Conservation (phyloP, 2,888 invertebrate genomes). For the Epistrophella euchroma region DNA sequence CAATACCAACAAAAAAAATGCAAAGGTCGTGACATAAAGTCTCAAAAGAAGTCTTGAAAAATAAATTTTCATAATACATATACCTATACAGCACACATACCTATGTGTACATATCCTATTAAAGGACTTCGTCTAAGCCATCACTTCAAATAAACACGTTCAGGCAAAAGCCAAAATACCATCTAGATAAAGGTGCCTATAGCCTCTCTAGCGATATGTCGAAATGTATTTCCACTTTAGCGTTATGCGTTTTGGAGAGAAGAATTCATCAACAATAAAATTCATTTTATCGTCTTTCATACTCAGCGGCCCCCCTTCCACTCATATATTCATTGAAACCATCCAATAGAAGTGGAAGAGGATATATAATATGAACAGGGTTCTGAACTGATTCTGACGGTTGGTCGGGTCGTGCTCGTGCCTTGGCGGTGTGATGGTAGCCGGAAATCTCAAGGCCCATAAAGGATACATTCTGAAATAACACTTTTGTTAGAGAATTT, state of each 20-base stretch:
- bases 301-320: neutral
- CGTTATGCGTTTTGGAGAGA: conserved; percentile 45
- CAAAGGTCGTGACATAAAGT: conserved; percentile 47
- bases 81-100: neutral
- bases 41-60: conserved; percentile 37
- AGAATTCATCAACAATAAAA: conserved; percentile 72
- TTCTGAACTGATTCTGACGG: neutral
- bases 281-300: conserved; percentile 64
- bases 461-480: conserved; percentile 69
- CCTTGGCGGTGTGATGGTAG: conserved; percentile 7
- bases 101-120: conserved; percentile 18
- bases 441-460: conserved; percentile 68
- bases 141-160: conserved; percentile 62
- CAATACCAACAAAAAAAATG: conserved; percentile 11
- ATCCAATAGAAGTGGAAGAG: conserved; percentile 27
- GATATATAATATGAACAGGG: neutral
- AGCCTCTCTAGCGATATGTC: neutral
- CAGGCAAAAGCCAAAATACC: conserved; percentile 1
- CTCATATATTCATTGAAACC: conserved; percentile 72
- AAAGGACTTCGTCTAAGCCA: conserved; percentile 30
- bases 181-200: neutral
- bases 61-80: conserved; percentile 38
- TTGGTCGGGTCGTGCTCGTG: neutral
- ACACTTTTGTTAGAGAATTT: conserved; percentile 55
- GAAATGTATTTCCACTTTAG: conserved; percentile 51